These are phyloP conservation scores for Hypanus sabinus DNA, from an alignment of 2,113 vertebrate genomes.

Conservation along the genomic window DNA sequence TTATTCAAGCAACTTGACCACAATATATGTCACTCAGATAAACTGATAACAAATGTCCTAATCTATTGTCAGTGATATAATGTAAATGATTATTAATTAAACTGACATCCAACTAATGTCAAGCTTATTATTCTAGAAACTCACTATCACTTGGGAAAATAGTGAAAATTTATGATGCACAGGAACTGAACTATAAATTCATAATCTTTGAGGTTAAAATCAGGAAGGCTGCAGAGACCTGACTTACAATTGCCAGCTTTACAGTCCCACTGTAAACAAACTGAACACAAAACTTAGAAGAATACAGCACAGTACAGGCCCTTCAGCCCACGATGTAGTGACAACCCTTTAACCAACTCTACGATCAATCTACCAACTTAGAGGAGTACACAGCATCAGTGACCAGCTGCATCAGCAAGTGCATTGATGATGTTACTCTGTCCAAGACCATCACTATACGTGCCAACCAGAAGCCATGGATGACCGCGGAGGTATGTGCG, in stretches of 20 bases:
- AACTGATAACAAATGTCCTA: neutral
- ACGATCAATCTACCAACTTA: too few species aligned
- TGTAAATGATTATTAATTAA: neutral
- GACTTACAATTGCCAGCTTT: neutral
- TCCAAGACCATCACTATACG: too few species aligned
- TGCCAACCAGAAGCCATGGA: too few species aligned
- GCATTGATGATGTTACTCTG: too few species aligned
- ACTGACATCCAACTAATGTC: neutral
- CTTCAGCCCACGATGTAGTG: too few species aligned
- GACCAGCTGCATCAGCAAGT: too few species aligned
- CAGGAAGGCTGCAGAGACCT: neutral
- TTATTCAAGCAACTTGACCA: neutral
- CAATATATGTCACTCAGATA: neutral
- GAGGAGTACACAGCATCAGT: too few species aligned
- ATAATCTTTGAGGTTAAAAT: conserved; percentile 10
- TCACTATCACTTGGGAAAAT: neutral
- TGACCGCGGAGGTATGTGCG: too few species aligned
- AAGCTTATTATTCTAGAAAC: neutral
- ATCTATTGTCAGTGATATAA: neutral
- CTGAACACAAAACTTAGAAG: neutral
- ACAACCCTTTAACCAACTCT: too few species aligned
- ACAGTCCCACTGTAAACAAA: neutral
- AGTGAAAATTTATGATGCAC: neutral
- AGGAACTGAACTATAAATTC: neutral
- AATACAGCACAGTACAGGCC: too few species aligned